A percentile compares a stretch with the other conserved stretches of the same genome.
These are phyloP conservation scores for Halocynthia roretzi DNA, from an alignment of 23 tunicate genomes.

Conservation along the genomic window DNA sequence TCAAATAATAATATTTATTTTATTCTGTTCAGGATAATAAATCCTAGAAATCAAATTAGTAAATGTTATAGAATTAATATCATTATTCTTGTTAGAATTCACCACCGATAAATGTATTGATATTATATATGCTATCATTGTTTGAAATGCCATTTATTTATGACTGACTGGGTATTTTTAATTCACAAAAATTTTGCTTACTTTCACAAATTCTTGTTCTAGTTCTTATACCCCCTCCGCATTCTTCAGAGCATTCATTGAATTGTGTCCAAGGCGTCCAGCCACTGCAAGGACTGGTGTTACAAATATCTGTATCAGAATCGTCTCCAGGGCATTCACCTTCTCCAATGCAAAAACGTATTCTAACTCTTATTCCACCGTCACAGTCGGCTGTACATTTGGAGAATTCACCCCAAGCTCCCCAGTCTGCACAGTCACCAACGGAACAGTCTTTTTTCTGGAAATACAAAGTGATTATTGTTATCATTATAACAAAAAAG, in stretches of 20 bases:
- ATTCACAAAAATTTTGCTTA: too few species aligned
- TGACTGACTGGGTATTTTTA: too few species aligned
- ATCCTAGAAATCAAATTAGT: too few species aligned
- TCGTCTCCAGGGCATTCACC: too few species aligned
- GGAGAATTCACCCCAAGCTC: slow-evolving; percentile 8
- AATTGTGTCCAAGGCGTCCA: slow-evolving; percentile 12
- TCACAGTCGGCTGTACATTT: slow-evolving; percentile 16
- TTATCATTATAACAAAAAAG: too few species aligned
- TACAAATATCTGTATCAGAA: background rate
- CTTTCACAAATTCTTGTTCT: slow-evolving; percentile 18
- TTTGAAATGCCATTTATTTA: background rate
- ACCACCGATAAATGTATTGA: background rate
- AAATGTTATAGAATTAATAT: too few species aligned
- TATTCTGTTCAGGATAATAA: too few species aligned
- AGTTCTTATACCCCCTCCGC: slow-evolving; percentile 13
- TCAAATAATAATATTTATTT: too few species aligned
- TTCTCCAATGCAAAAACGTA: slow-evolving; percentile 3
- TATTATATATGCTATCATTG: slow-evolving; percentile 3
- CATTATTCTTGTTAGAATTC: background rate
- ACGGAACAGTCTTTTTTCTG: background rate
- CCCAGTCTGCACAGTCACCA: slow-evolving; percentile 9
- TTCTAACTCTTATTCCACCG: slow-evolving; percentile 11
- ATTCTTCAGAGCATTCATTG: slow-evolving; percentile 13
- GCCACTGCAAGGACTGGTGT: slow-evolving; percentile 4
- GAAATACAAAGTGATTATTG: too few species aligned